Evolutionary conservation across 2,888 invertebrate species (phyloP).

Genomic region (Boloria euphrosyne): DNA sequence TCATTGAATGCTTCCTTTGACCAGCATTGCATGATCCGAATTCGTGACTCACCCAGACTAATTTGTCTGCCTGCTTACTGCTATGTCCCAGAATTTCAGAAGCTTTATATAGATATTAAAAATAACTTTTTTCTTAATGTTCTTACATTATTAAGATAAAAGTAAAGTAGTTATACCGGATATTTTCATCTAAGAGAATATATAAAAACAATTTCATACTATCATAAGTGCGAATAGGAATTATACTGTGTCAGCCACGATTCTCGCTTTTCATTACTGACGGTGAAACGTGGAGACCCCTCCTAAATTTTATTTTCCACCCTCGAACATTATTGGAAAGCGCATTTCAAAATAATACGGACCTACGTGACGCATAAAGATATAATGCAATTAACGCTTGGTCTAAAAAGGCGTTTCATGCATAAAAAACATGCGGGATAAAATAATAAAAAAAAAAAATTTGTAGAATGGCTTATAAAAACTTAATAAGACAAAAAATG

Average conservation of each 20-base stretch:
- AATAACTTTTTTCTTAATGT: not conserved
- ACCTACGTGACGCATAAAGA: not conserved
- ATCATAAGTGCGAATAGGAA: no score
- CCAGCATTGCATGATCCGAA: constrained; percentile 35
- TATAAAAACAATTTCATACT: no score
- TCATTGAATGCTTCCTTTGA: constrained; percentile 35
- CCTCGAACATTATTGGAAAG: constrained; percentile 29
- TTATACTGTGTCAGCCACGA: no score
- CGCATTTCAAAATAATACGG: constrained; percentile 20
- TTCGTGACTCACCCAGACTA: constrained; percentile 16
- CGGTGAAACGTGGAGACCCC: not conserved
- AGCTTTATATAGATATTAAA: not conserved
- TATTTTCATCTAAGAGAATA: no score
- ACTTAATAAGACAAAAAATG: no score
- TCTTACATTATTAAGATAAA: not conserved
- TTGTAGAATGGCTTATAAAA: no score
- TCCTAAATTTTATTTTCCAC: constrained; percentile 11
- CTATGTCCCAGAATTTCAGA: constrained; percentile 12
- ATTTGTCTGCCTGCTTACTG: constrained; percentile 11
- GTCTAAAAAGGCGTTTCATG: not conserved
- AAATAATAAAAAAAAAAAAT: no score
- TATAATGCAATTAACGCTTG: constrained; percentile 9
- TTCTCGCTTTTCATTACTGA: not conserved
- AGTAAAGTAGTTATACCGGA: no score
- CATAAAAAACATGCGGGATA: no score